These are phyloP conservation scores for Phenganax stokvisi DNA, from an alignment of 92 coral and sea anemone species.

Conservation along the genomic window DNA sequence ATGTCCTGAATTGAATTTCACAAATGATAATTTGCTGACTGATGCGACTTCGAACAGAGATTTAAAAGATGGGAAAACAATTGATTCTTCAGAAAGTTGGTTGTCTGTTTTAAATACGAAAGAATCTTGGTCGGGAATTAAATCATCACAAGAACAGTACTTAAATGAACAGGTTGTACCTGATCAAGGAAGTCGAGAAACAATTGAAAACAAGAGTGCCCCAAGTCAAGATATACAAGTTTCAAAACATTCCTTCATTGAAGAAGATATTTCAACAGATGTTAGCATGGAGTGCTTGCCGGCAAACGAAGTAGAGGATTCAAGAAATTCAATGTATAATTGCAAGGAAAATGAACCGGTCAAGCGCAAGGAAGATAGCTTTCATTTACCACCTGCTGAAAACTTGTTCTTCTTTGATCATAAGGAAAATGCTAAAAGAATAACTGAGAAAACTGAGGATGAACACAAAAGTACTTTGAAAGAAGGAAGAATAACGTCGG, in stretches of 20 bases:
- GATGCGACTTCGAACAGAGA: background rate
- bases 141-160: conserved; percentile 7
- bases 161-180: conserved; percentile 41
- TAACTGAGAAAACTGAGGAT: background rate
- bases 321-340: background rate
- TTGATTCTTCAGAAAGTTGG: conserved; percentile 12
- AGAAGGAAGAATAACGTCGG: conserved; percentile 1
- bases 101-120: conserved; percentile 14
- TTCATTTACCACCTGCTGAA: conserved; percentile 17
- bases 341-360: conserved; percentile 33
- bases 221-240: background rate
- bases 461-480: background rate
- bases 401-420: conserved; percentile 3
- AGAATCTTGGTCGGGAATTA: conserved; percentile 16
- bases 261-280: background rate
- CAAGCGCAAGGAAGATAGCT: conserved; percentile 13
- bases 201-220: background rate
- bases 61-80: background rate
- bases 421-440: background rate
- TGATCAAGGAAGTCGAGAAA: conserved; percentile 7
- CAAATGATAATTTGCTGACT: background rate
- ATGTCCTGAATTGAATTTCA: conserved; percentile 25
- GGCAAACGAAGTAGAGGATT: background rate
- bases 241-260: background rate
- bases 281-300: no score